These are phyloP conservation scores for Hippocampus mohnikei DNA, from an alignment of 2,113 vertebrate species.

Conservation along the genomic window DNA sequence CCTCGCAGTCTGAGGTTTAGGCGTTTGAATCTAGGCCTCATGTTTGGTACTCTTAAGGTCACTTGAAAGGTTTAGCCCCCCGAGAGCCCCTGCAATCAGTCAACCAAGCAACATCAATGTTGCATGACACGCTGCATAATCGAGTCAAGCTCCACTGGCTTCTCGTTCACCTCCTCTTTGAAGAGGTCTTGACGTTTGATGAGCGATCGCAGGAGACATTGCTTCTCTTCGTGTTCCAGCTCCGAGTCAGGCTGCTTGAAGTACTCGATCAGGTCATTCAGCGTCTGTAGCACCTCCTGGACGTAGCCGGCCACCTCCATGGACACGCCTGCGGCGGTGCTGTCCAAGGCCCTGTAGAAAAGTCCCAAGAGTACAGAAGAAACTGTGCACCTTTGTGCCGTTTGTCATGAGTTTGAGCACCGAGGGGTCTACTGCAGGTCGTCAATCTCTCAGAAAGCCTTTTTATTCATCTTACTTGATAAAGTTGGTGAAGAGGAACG, in stretches of 20 bases:
- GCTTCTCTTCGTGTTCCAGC: slow-evolving; percentile 90
- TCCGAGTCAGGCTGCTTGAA: slow-evolving; percentile 89
- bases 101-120: too few species aligned
- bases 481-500: slow-evolving; percentile 86
- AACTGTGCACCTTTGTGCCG: neutral
- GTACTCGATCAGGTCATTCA: slow-evolving; percentile 90
- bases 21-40: too few species aligned
- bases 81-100: too few species aligned
- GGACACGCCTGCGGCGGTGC: slow-evolving; percentile 74
- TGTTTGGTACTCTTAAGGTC: too few species aligned
- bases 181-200: slow-evolving; percentile 97
- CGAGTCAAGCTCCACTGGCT: neutral
- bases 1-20: too few species aligned
- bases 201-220: slow-evolving; percentile 89
- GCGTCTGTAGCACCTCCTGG: slow-evolving; percentile 89
- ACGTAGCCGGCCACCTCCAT: slow-evolving; percentile 74
- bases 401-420: neutral
- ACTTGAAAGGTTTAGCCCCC: too few species aligned
- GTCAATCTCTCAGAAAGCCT: neutral
- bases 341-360: slow-evolving; percentile 63
- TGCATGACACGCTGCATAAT: neutral
- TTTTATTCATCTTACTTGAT: slow-evolving; percentile 76
- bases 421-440: neutral
- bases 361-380: neutral
- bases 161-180: slow-evolving; percentile 85